Evolutionary conservation across 1,140 invertebrate species (phyloP).

Genomic region (Nebria ingens): DNA sequence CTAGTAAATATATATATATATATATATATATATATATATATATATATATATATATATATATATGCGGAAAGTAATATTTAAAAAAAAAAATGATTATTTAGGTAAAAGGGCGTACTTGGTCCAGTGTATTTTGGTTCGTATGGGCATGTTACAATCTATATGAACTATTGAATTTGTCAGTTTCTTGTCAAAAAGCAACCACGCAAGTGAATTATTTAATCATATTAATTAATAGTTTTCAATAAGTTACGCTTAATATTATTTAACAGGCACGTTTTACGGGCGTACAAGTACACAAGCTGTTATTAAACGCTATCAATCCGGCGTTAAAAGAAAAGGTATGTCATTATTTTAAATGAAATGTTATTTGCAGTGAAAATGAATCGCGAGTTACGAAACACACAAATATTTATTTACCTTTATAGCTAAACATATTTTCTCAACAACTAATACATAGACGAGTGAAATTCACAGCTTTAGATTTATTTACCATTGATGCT

Average conservation of each 20-base stretch:
- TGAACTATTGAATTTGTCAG: slow-evolving; percentile 11
- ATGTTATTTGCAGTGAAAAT: too few species aligned
- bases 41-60: too few species aligned
- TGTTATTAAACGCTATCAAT: slow-evolving; percentile 14
- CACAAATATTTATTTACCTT: slow-evolving; percentile 8
- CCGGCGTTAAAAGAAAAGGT: slow-evolving; percentile 13
- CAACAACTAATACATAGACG: slow-evolving; percentile 16
- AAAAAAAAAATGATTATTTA: slow-evolving; percentile 3
- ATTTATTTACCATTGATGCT: slow-evolving; percentile 17
- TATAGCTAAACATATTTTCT: slow-evolving; percentile 17
- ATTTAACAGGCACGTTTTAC: slow-evolving; percentile 14
- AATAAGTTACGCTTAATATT: neutral
- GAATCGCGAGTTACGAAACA: too few species aligned
- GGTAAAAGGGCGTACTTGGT: slow-evolving; percentile 12
- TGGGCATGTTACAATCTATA: slow-evolving; percentile 12
- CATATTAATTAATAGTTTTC: neutral
- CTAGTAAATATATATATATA: too few species aligned
- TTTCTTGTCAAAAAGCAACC: slow-evolving; percentile 14
- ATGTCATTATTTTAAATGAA: neutral
- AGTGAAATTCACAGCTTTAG: slow-evolving; percentile 17
- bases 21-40: too few species aligned
- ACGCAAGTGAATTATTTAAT: slow-evolving; percentile 13
- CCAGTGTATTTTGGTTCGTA: slow-evolving; percentile 14
- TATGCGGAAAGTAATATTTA: too few species aligned
- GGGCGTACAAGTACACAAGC: slow-evolving; percentile 16